phyloP scores from a whole-genome alignment of 2,797 vertebrate species.

The Notoglanidium macrostoma region DNA sequence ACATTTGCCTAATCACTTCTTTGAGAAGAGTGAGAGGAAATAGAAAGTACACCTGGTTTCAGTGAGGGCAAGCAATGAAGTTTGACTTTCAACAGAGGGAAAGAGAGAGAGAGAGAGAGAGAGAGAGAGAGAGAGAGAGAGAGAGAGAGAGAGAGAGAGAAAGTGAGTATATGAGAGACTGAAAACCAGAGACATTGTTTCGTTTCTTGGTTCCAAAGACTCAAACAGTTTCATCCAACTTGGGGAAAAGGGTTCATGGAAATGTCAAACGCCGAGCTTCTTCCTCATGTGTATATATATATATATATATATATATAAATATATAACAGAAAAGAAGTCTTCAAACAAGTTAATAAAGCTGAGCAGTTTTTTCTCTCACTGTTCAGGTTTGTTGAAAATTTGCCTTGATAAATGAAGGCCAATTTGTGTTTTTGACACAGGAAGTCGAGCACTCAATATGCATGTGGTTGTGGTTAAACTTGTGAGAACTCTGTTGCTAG shows the following conservation, averaged over 20 bases:
- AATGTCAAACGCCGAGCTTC: not conserved
- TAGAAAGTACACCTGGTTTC: constrained; percentile 43
- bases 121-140: constrained; percentile 28
- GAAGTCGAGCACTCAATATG: constrained; percentile 7
- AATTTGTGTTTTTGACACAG: constrained; percentile 17
- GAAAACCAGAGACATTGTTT: constrained; percentile 2
- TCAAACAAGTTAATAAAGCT: not conserved
- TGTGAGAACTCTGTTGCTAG: constrained; percentile 23
- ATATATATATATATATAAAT: not conserved
- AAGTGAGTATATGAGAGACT: not conserved
- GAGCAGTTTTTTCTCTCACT: no score
- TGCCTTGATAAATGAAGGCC: no score
- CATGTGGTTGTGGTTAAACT: not conserved
- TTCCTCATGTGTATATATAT: not conserved
- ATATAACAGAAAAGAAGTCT: not conserved
- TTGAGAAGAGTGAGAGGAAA: constrained; percentile 19
- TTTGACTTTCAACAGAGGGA: not conserved
- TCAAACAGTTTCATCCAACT: constrained; percentile 2
- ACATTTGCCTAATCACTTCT: not conserved
- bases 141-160: constrained; percentile 39
- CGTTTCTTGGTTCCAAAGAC: constrained; percentile 17
- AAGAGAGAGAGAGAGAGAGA: constrained; percentile 39
- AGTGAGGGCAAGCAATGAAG: constrained; percentile 30
- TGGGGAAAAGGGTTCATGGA: not conserved
- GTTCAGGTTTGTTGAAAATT: not conserved